Evolutionary conservation across 2,113 vertebrate genomes (phyloP).

Genomic region (Rhizomys pruinosus): DNA sequence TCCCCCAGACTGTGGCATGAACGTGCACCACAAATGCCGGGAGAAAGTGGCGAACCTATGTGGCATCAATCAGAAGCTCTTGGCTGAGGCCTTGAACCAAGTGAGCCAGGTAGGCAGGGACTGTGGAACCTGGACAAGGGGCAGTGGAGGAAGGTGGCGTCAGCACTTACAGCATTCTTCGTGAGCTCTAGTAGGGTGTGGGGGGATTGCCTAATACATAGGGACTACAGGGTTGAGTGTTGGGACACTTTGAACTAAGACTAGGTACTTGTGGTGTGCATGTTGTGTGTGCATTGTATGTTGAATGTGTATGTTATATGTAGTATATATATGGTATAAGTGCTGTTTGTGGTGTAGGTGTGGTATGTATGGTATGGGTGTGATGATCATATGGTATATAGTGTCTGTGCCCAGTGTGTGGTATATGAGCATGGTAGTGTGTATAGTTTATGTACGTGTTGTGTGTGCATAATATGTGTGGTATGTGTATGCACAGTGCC

Average conservation of each 20-base stretch:
- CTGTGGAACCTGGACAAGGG: background rate
- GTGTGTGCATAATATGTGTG: background rate
- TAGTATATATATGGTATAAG: background rate
- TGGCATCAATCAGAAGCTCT: slow-evolving; percentile 98
- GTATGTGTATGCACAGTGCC: too few relatives aligned
- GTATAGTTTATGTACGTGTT: background rate
- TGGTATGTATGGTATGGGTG: background rate
- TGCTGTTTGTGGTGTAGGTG: background rate
- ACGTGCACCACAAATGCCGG: slow-evolving; percentile 98
- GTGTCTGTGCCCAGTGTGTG: background rate
- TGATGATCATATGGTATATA: background rate
- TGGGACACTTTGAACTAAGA: background rate
- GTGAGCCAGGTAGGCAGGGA: slow-evolving; percentile 91
- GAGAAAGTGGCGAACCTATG: slow-evolving; percentile 98
- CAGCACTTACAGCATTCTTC: background rate
- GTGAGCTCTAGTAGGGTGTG: background rate
- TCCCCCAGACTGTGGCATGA: slow-evolving; percentile 94
- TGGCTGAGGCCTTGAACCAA: slow-evolving; percentile 98
- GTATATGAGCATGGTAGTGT: background rate
- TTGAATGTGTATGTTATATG: background rate
- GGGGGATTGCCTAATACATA: too few relatives aligned
- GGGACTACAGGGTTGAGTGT: background rate
- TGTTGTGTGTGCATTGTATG: background rate
- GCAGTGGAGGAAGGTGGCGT: background rate
- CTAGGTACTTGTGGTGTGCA: background rate